These are phyloP conservation scores for Shinisaurus crocodilurus DNA, from an alignment of 2,113 vertebrate genomes.

Conservation along the genomic window DNA sequence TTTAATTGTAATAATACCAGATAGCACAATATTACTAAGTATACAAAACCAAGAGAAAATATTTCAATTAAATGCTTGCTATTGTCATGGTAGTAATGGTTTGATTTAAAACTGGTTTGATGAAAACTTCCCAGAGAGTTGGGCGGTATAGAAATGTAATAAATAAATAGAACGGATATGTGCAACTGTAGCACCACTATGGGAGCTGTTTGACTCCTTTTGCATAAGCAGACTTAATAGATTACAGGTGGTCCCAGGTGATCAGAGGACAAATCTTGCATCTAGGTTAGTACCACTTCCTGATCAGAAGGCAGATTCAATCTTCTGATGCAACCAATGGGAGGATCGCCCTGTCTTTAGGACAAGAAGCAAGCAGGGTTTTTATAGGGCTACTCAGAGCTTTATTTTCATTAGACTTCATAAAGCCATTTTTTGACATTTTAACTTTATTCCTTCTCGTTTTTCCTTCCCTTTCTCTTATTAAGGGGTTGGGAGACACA, in stretches of 20 bases:
- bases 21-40: background rate
- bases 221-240: background rate
- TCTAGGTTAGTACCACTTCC: background rate
- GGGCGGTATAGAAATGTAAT: too few relatives aligned
- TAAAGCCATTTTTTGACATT: background rate
- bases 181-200: background rate
- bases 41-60: background rate
- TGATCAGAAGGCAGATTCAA: background rate
- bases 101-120: constrained; percentile 15
- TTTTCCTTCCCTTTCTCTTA: constrained; percentile 3
- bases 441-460: background rate
- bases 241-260: background rate
- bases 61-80: background rate
- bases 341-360: background rate
- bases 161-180: too few relatives aligned
- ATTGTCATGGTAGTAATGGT: background rate
- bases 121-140: background rate
- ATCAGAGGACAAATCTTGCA: background rate
- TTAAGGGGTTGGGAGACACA: background rate
- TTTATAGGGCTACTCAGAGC: constrained; percentile 26
- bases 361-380: background rate
- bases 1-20: constrained; percentile 51
- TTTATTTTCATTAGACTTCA: constrained; percentile 1
- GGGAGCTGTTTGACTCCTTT: background rate
- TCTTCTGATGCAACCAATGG: background rate